Base-by-base conservation (phyloP, 2,888 invertebrate genomes). In the Caenorhabditis angaria region DNA sequence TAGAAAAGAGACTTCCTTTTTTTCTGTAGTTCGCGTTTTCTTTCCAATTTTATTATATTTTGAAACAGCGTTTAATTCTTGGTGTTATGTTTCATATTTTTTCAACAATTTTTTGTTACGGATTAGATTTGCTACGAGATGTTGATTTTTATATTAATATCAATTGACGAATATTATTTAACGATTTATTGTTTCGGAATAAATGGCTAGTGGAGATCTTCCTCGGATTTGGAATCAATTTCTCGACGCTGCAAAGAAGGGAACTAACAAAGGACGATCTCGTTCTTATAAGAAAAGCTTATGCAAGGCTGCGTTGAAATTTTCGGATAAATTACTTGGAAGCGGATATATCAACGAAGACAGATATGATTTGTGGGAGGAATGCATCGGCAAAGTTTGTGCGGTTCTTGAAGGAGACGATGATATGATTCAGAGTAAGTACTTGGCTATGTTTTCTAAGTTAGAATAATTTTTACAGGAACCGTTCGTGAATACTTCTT, bases 401-500 rank as follows among this genome's bases (percentile, higher is more conserved):
- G 55, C 61, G 29, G 65, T 61, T 25, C 20, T 65, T 2, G 65
- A 65, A 51, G 65, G 61, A 28, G 65, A 65, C 51, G 54, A 64
- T 28, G 65, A 65, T 32, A 63, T 64, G 61, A 63, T 65, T 50
- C 51, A 61, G 27, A 65, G 65, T 65, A 65, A 12, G 59, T 53
- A 65, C 51, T 64, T 64, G 8, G 48, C 22, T 65, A 65, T 63
- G 22, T 65, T 65, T 65, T 65, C 60, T 48, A 29, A 62, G 60
- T 65, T 65, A 62, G 50, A 61, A 27, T 27, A 48, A 25, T 61
- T 61, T 61, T 65, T 64, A 64, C 61, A 64, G 65, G 53, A 65
- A 64, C 61, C 12, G 65, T 65, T 8, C 65, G 65, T 22, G 65
- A 65, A 53, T 62, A 65, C 54, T 65, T 65, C 41, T 65, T 65